Evolutionary conservation across 2,113 vertebrate species (phyloP).

Genomic region (Solenodon paradoxus): DNA sequence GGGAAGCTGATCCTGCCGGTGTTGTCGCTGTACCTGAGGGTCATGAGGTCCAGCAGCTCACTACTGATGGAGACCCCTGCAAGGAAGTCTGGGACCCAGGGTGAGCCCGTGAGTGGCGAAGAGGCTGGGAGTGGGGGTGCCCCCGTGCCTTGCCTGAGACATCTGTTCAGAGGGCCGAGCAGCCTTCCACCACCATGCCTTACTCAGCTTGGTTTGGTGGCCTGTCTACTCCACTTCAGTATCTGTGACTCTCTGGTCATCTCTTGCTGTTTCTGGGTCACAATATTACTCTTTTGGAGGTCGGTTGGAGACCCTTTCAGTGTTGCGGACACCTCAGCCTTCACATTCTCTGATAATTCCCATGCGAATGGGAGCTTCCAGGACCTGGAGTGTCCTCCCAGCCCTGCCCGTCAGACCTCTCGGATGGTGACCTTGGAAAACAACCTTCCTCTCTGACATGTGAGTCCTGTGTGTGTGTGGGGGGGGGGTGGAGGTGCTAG

Average conservation of each 20-base stretch:
- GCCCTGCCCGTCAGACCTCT: background rate
- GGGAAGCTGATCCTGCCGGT: slow-evolving; percentile 63
- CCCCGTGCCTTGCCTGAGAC: accelerated
- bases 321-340: background rate
- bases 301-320: background rate
- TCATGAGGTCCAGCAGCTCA: slow-evolving; percentile 73
- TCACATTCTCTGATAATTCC: background rate
- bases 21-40: slow-evolving; percentile 69
- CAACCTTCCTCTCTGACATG: background rate
- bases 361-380: background rate
- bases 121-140: accelerated
- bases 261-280: background rate
- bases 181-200: accelerated
- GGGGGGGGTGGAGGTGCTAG: too few species aligned
- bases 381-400: background rate
- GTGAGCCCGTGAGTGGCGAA: accelerated
- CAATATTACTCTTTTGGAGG: background rate
- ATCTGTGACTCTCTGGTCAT: background rate
- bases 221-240: too few species aligned
- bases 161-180: accelerated
- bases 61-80: slow-evolving; percentile 36
- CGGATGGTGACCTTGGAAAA: background rate
- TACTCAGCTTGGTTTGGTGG: background rate
- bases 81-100: slow-evolving; percentile 38
- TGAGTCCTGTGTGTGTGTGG: background rate